Evolutionary conservation across 92 coral and sea anemone genomes (phyloP).

Genomic region (Desmophyllum pertusum): DNA sequence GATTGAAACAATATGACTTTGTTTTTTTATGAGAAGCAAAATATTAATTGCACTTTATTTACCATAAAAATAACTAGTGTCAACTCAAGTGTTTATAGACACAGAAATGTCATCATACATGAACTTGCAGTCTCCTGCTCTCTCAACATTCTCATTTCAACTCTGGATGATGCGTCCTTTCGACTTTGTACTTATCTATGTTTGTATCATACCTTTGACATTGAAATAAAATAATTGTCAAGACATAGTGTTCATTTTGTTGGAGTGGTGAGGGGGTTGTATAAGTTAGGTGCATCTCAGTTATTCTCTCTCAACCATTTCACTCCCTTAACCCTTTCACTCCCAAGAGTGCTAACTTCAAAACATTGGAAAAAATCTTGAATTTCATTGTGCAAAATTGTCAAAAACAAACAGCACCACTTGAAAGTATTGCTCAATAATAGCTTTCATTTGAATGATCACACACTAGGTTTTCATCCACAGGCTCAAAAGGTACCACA

Average conservation of each 20-base stretch:
- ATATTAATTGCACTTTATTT: background rate
- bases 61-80: background rate
- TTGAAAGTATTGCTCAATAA: too few species aligned
- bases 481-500: too few species aligned
- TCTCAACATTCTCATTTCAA: background rate
- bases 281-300: too few species aligned
- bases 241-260: background rate
- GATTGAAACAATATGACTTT: background rate
- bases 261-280: background rate
- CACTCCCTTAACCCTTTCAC: too few species aligned
- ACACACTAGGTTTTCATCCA: too few species aligned
- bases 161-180: background rate
- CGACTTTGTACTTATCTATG: background rate
- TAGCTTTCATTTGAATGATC: too few species aligned
- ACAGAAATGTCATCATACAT: background rate
- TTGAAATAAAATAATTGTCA: constrained; percentile 11
- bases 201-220: constrained; percentile 3
- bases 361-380: too few species aligned
- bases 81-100: background rate
- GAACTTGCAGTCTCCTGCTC: background rate
- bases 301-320: too few species aligned
- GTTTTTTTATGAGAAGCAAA: background rate
- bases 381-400: too few species aligned
- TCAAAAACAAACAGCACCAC: too few species aligned
- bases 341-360: too few species aligned